phyloP scores from a whole-genome alignment of 2,113 vertebrate species.

The Dendropsophus ebraccatus region DNA sequence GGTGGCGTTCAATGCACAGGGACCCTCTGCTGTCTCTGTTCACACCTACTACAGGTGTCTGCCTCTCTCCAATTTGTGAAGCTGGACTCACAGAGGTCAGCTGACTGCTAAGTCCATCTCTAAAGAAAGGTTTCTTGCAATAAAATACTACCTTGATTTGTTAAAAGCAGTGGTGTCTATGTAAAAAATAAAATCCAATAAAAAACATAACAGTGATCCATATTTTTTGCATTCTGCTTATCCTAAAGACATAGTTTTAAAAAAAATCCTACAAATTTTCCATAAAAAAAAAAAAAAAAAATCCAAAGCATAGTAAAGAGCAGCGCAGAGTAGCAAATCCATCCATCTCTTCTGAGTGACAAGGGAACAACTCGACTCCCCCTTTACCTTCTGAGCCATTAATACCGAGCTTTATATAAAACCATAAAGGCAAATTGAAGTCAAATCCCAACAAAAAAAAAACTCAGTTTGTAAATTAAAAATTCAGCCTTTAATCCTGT shows the following conservation, averaged over 20 bases:
- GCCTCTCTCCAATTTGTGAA: no score
- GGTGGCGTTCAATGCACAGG: no score
- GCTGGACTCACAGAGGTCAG: no score
- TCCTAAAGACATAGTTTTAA: background rate
- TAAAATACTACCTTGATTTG: no score
- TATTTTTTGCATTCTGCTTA: background rate
- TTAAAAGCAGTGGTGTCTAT: no score
- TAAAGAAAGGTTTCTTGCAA: no score
- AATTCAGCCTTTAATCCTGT: constrained; percentile 38
- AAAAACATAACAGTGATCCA: background rate
- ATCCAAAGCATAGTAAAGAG: background rate
- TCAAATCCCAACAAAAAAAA: constrained; percentile 48
- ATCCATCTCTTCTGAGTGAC: constrained; percentile 29
- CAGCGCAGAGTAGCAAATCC: background rate
- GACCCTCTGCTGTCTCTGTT: no score
- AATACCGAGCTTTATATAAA: constrained; percentile 55
- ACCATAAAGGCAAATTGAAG: constrained; percentile 49
- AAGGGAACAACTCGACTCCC: constrained; percentile 17
- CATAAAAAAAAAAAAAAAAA: background rate
- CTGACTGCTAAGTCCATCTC: no score
- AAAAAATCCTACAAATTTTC: no score
- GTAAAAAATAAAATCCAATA: no score
- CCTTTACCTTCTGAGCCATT: constrained; percentile 23
- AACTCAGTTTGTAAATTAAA: constrained; percentile 55
- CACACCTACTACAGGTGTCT: no score